A percentile compares a stretch with the other conserved stretches of the same genome.
Conservation (phyloP, 2,797 vertebrate genomes). For the Acanthopagrus latus region DNA sequence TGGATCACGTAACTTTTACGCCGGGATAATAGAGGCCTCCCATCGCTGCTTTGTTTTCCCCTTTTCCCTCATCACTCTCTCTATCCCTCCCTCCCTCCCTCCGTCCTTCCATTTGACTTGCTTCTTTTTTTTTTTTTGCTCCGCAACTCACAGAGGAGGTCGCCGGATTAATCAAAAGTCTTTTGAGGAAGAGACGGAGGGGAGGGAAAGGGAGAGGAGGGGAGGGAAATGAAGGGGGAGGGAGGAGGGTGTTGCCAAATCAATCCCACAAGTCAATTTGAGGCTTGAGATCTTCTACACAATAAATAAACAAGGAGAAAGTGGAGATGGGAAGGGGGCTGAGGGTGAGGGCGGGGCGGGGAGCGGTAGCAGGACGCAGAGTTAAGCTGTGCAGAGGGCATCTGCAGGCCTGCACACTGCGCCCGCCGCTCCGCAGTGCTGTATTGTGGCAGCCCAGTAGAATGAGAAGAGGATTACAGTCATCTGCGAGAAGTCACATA, state of each 20-base stretch:
- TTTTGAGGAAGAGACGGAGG: slow-evolving; percentile 58
- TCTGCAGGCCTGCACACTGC: slow-evolving; percentile 53
- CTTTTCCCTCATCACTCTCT: not conserved
- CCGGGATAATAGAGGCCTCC: slow-evolving; percentile 40
- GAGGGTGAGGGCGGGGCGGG: not conserved
- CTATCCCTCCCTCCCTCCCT: slow-evolving; percentile 2
- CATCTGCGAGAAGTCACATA: slow-evolving; percentile 46
- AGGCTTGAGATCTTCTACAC: slow-evolving; percentile 70
- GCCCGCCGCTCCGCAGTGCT: slow-evolving; percentile 50
- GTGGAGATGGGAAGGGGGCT: slow-evolving; percentile 31
- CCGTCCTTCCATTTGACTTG: slow-evolving; percentile 38
- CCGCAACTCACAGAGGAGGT: slow-evolving; percentile 50
- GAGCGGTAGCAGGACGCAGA: slow-evolving; percentile 34
- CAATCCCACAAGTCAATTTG: slow-evolving; percentile 79
- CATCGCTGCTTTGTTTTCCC: slow-evolving; percentile 33
- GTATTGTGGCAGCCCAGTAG: slow-evolving; percentile 41
- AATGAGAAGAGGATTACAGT: slow-evolving; percentile 61
- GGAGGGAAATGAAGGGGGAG: slow-evolving; percentile 44
- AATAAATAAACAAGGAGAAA: slow-evolving; percentile 78
- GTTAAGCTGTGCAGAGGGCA: slow-evolving; percentile 67
- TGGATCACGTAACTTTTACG: slow-evolving; percentile 53
- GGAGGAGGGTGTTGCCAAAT: slow-evolving; percentile 66
- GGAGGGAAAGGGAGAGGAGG: slow-evolving; percentile 40
- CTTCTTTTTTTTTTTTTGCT: slow-evolving; percentile 7
- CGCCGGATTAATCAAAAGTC: slow-evolving; percentile 75